Evolutionary conservation across 2,797 vertebrate genomes (phyloP).

Genomic region (Rhynchotus rufescens): DNA sequence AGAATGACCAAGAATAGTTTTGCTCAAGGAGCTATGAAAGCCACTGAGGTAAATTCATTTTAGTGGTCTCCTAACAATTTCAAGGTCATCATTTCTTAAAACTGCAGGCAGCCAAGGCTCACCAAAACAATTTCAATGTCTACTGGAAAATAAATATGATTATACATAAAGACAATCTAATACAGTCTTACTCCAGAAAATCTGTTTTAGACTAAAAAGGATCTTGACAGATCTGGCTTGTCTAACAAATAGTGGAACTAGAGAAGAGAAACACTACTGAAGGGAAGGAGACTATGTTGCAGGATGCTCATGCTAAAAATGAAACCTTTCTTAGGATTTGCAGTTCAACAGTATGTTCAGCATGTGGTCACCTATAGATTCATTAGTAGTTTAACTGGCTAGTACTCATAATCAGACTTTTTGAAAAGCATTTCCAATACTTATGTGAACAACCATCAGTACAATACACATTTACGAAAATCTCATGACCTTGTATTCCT

Average conservation of each 20-base stretch:
- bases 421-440: neutral
- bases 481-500: neutral
- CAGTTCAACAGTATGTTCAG: neutral
- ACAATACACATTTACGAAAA: neutral
- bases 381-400: neutral
- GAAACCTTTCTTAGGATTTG: neutral
- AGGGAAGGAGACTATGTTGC: neutral
- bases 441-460: neutral
- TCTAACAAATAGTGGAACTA: neutral
- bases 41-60: slow-evolving; percentile 54
- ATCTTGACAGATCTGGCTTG: neutral
- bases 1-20: slow-evolving; percentile 63
- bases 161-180: neutral
- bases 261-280: neutral
- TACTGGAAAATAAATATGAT: neutral
- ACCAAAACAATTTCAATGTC: neutral
- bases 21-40: slow-evolving; percentile 71
- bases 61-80: slow-evolving; percentile 36
- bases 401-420: neutral
- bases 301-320: neutral
- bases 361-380: neutral
- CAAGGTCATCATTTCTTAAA: slow-evolving; percentile 46
- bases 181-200: neutral
- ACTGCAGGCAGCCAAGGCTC: neutral
- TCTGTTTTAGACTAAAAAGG: neutral